Percentiles rank a stretch among this genome's conserved stretches.
These are phyloP conservation scores for Temnothorax curvispinosus DNA, from an alignment of 1,140 invertebrate species.

Conservation along the genomic window DNA sequence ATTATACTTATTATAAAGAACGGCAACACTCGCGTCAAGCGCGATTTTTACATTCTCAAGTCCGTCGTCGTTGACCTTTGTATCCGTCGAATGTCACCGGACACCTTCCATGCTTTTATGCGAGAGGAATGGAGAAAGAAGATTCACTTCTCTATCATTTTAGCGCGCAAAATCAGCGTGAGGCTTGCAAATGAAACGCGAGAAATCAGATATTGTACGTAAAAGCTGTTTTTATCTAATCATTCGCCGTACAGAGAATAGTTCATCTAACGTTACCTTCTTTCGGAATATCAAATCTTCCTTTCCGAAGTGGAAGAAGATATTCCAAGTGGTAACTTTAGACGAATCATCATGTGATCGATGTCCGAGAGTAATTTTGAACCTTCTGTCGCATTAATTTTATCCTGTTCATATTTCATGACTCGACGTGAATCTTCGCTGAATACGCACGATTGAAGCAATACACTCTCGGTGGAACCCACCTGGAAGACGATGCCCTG, in stretches of 20 bases:
- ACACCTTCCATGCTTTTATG: background rate
- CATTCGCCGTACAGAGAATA: background rate
- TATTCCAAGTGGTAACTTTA: background rate
- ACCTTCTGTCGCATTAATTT: background rate
- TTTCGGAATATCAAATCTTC: background rate
- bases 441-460: background rate
- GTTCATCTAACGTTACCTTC: background rate
- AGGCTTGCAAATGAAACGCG: background rate
- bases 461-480: slow-evolving; percentile 7
- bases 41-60: background rate
- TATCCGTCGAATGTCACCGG: background rate
- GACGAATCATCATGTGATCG: background rate
- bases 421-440: background rate
- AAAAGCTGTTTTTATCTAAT: background rate
- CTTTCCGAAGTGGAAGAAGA: background rate
- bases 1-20: background rate
- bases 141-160: background rate
- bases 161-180: background rate
- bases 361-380: background rate
- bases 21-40: too few relatives aligned
- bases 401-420: background rate
- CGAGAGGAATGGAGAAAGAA: too few relatives aligned
- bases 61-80: background rate
- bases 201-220: background rate
- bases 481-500: slow-evolving; percentile 79